Conservation (phyloP, 1,140 invertebrate species). For the Psilanteris sp. region DNA sequence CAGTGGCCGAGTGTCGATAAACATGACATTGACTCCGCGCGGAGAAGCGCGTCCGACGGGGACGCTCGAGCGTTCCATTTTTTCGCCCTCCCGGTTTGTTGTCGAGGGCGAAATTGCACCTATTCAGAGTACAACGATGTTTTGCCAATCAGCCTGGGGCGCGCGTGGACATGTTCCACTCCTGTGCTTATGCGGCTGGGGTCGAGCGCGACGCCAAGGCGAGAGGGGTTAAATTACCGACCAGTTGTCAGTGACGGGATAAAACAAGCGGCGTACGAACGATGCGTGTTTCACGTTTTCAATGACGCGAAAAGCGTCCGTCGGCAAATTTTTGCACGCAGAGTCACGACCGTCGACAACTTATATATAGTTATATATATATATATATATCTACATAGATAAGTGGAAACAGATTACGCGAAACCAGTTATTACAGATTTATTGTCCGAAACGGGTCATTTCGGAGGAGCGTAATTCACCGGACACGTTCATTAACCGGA, state of each 20-base stretch:
- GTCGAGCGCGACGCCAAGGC: not conserved
- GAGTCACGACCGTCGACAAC: too few species aligned
- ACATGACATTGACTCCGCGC: conserved; percentile 3
- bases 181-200: conserved; percentile 9
- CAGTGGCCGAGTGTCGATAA: conserved; percentile 21
- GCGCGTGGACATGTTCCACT: conserved; percentile 19
- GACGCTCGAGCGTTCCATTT: not conserved
- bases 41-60: conserved; percentile 6
- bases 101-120: conserved; percentile 18
- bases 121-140: conserved; percentile 20
- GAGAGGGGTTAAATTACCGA: conserved; percentile 14
- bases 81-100: not conserved
- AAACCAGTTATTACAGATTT: too few species aligned
- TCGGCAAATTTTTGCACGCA: too few species aligned
- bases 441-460: too few species aligned
- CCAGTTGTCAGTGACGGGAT: conserved; percentile 50
- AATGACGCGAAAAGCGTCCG: too few species aligned
- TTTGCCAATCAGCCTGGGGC: conserved; percentile 28
- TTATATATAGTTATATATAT: too few species aligned
- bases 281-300: conserved; percentile 65
- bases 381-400: too few species aligned
- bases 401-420: too few species aligned
- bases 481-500: too few species aligned
- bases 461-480: too few species aligned
- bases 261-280: conserved; percentile 39